phyloP scores from a whole-genome alignment of 2,113 vertebrate genomes.

The Eptesicus fuscus region DNA sequence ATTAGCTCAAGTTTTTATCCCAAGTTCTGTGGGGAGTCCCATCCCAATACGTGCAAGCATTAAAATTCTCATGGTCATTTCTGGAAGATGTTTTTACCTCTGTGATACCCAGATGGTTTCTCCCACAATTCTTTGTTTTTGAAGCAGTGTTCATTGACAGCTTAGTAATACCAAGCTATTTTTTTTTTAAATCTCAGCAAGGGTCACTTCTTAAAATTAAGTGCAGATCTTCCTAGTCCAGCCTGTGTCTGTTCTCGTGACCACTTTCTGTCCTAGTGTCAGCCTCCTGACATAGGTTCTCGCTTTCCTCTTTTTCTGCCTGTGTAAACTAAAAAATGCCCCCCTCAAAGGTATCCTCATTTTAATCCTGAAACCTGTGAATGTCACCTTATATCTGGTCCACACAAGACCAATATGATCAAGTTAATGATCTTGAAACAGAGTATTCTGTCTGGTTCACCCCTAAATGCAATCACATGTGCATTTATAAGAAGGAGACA shows the following conservation, averaged over 20 bases:
- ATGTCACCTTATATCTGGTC: background rate
- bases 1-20: background rate
- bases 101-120: background rate
- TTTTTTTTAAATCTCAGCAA: constrained; percentile 20
- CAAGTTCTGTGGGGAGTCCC: background rate
- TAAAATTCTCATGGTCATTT: background rate
- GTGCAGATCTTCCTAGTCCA: background rate
- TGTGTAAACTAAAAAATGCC: background rate
- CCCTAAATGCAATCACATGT: background rate
- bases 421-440: background rate
- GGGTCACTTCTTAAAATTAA: background rate
- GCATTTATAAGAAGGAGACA: background rate
- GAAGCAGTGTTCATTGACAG: background rate
- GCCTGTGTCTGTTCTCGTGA: background rate
- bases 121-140: background rate
- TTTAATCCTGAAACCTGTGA: background rate
- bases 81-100: background rate
- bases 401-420: background rate
- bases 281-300: background rate
- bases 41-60: background rate
- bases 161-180: background rate
- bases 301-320: background rate
- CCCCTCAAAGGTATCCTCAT: background rate
- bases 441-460: background rate
- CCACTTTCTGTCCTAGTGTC: background rate